phyloP scores from a whole-genome alignment of 2,113 vertebrate genomes.

The Mionectes macconnelli region DNA sequence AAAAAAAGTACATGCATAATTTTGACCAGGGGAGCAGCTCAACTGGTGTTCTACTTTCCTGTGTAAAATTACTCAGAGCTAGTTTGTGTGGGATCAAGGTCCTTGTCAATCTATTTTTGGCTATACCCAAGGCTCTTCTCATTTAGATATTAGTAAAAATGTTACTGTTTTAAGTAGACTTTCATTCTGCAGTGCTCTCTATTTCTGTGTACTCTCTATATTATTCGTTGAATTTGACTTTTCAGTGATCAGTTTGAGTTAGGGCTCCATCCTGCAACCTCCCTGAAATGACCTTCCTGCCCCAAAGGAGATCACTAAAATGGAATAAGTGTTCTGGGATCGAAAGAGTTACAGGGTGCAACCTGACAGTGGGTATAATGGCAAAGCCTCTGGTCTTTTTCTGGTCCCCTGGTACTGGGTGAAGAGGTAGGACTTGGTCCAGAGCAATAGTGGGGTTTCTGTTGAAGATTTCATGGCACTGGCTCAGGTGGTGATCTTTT shows the following conservation, averaged over 20 bases:
- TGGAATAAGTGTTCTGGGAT: neutral
- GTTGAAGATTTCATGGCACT: neutral
- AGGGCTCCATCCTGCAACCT: neutral
- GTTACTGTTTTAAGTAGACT: neutral
- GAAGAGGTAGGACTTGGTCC: neutral
- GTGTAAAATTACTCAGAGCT: constrained; percentile 50
- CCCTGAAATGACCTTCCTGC: neutral
- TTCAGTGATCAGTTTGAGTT: neutral
- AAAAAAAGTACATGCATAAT: neutral
- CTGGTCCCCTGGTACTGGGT: neutral
- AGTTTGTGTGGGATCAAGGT: constrained; percentile 43
- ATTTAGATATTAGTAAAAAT: constrained; percentile 48
- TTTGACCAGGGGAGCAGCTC: neutral
- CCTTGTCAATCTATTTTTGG: constrained; percentile 40
- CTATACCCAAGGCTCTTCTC: neutral
- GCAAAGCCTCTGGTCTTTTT: neutral
- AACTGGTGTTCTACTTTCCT: constrained; percentile 30
- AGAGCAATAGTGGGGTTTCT: neutral
- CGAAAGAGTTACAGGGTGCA: neutral
- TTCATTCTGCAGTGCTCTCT: neutral
- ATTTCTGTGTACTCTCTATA: neutral
- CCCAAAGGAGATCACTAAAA: neutral
- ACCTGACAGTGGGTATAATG: neutral
- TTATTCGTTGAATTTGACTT: neutral
- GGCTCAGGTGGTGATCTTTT: neutral